Evolutionary conservation across 2,888 invertebrate genomes (phyloP).

Genomic region (Diloba caeruleocephala): DNA sequence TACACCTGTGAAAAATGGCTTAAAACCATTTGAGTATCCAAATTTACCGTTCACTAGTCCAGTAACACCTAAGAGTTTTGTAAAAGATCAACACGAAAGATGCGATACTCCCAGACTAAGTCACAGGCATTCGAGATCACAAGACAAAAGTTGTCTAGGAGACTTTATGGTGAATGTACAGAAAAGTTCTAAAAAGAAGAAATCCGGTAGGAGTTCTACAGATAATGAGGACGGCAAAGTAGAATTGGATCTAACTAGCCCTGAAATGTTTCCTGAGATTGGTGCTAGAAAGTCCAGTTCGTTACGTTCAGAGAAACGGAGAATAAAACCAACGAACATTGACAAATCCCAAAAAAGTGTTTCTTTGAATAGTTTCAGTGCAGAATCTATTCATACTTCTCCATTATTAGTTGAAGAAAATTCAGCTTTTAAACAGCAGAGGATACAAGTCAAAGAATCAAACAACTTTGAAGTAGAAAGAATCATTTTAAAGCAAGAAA

Average conservation of each 20-base stretch:
- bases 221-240: slow-evolving; percentile 68
- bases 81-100: slow-evolving; percentile 69
- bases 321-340: slow-evolving; percentile 88
- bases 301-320: slow-evolving; percentile 70
- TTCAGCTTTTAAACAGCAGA: slow-evolving; percentile 75
- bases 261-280: slow-evolving; percentile 82
- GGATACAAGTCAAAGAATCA: slow-evolving; percentile 70
- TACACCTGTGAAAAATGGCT: slow-evolving; percentile 79
- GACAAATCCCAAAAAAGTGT: slow-evolving; percentile 75
- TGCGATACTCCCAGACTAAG: slow-evolving; percentile 79
- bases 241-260: slow-evolving; percentile 78
- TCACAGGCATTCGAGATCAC: slow-evolving; percentile 72
- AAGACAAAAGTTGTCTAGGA: slow-evolving; percentile 79
- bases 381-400: slow-evolving; percentile 75
- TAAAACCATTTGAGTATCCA: slow-evolving; percentile 66
- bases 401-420: slow-evolving; percentile 74
- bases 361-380: slow-evolving; percentile 76
- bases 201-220: slow-evolving; percentile 69
- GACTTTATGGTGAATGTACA: slow-evolving; percentile 75
- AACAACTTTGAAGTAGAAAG: slow-evolving; percentile 79
- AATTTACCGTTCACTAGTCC: slow-evolving; percentile 70
- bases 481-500: slow-evolving; percentile 79
- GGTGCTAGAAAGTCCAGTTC: slow-evolving; percentile 79
- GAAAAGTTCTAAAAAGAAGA: slow-evolving; percentile 78
- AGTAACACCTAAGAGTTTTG: slow-evolving; percentile 70